Evolutionary conservation across 2,888 invertebrate species (phyloP), one percentile per base, ranked within the genome.

Genomic region (Campoletis raptor): DNA sequence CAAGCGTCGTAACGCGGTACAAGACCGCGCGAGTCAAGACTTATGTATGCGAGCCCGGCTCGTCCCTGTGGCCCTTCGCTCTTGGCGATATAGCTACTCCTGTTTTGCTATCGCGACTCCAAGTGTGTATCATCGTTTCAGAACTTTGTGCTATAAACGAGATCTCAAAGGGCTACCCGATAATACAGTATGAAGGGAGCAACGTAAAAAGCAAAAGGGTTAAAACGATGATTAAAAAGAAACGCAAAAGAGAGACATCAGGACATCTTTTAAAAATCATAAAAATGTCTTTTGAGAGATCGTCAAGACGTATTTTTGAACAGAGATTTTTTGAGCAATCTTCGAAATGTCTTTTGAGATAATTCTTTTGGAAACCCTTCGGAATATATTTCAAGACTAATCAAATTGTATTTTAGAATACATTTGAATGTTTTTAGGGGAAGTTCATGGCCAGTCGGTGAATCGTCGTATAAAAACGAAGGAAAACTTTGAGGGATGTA

Each of bases 1-100:
- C 72, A 78, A 86, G 85, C 85, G 87, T 88, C 85, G 87, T 86
- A 85, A 85, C 87, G 85, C 70, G 69, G 30, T 57, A 70, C 64
- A 64, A 73, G 67, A 61, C 70, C 40, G 24, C 78, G 52, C 77
- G 81, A 74, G 74, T 40, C 15, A 45, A 69, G 40, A 70, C 78
- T 54, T 42, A 24, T 24, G 40, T 40, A 42, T 30, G 40, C 10
- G 24, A n/a, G 61, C 12, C n/a, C 8, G n/a, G 21, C 42, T 36
- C 74, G 18, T 54, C 45, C 77, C 64, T 77, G 64, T 45, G 66
- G 48, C 36, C 66, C 48, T 66, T 66, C 37, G 70, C 36, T 77
- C 66, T 48, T 12, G 77, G 66, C 77, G n/a, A 37, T 66, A 12
- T 10, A 15, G 64, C 36, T 30, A 24, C 40, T 66, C 18, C 74